Conservation (phyloP, 2,888 invertebrate genomes). For the Ophonus ardosiacus region DNA sequence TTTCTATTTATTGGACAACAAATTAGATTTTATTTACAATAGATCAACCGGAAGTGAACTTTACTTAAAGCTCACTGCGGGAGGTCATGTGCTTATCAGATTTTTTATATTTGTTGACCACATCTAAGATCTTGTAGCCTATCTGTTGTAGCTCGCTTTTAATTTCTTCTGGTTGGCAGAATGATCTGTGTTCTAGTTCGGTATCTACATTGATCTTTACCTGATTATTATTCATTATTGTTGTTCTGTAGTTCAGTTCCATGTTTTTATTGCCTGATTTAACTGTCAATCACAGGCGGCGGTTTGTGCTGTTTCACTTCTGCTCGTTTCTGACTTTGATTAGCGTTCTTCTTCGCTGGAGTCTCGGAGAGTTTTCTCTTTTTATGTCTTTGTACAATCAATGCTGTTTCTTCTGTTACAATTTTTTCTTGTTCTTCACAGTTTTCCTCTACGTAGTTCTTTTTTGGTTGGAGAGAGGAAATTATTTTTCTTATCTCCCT, state of each 20-base stretch:
- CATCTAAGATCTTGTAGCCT: background rate
- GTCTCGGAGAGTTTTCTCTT: background rate
- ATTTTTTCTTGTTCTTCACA: background rate
- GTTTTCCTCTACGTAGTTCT: background rate
- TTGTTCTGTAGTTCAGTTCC: background rate
- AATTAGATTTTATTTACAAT: too few relatives aligned
- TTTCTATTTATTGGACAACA: too few relatives aligned
- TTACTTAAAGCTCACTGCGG: too few relatives aligned
- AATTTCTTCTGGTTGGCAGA: background rate
- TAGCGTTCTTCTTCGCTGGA: background rate
- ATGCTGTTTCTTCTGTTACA: constrained; percentile 14
- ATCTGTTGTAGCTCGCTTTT: too few relatives aligned
- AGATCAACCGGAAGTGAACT: too few relatives aligned
- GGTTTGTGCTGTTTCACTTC: background rate
- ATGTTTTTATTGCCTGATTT: background rate
- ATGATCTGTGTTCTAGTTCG: constrained; percentile 19
- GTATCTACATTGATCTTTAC: too few relatives aligned
- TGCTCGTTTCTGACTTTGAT: background rate
- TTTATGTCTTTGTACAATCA: constrained; percentile 9
- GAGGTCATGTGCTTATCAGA: too few relatives aligned
- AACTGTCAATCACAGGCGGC: background rate
- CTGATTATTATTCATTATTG: constrained; percentile 62
- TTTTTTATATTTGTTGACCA: background rate
- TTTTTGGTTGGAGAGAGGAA: constrained; percentile 27
- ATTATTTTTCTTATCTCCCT: background rate